Evolutionary conservation across 2,888 invertebrate genomes (phyloP), one percentile per base, ranked within the genome.

Genomic region (Trissolcus brochymenae): DNA sequence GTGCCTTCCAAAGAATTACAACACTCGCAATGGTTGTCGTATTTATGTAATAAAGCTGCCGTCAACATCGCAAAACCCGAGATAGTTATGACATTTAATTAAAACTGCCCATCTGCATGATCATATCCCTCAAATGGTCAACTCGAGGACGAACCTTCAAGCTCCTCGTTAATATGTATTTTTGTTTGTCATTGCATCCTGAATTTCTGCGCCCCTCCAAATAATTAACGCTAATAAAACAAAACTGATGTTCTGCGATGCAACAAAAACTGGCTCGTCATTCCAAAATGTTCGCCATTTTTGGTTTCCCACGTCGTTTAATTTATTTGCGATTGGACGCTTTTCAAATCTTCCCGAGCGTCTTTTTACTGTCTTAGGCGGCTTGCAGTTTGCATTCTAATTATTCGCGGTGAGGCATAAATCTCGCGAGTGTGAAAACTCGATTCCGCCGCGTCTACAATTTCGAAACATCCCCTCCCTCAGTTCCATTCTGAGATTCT

Each of bases 371-470:
- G 53, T 40, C 64, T 66, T 74, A 50, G 56, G 84, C 6, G 86
- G 84, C 85, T 86, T 83, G 83, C 81, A 81, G 57, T 81, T 82
- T 80, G 81, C 79, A 79, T 85, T 84, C 83, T 85, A 86, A 86
- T 86, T 86, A 85, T 84, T 82, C 81, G 77, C 49, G 56, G 51
- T 76, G 55, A 79, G 53, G 50, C 60, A 60, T 72, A 76, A 76
- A 75, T 70, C 68, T 74, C 53, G 70, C 67, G 41, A 78, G 66
- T 76, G 76, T 57, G 80, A 74, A 82, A 83, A 81, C 82, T 83
- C 79, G 78, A 81, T 82, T 80, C 62, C 76, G 78, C 80, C 59
- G 67, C 79, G 80, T 80, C 81, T 80, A 81, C 81, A 75, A 81
- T 82, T 82, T 82, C 68, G 66, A 54, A 79, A 49, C 64, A 54